Percentiles rank a stretch among this genome's conserved stretches.
These are phyloP conservation scores for Phocides pigmalion DNA, from an alignment of 1,140 invertebrate species.

Conservation along the genomic window DNA sequence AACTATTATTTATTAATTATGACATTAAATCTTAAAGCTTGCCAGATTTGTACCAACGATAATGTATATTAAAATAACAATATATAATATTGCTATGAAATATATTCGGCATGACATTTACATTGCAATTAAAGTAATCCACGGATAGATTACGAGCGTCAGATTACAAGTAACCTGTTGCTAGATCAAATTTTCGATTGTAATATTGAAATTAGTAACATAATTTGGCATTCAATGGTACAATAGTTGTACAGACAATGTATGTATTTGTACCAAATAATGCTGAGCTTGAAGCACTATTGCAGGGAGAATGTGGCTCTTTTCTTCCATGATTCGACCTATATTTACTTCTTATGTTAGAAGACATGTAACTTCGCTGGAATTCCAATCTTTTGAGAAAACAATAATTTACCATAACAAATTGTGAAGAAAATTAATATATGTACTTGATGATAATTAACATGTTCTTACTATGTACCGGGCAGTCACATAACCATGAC, in stretches of 20 bases:
- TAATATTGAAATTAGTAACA: constrained; percentile 1
- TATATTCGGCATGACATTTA: constrained; percentile 32
- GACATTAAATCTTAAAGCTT: constrained; percentile 26
- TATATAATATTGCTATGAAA: constrained; percentile 24
- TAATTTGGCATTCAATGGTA: not conserved
- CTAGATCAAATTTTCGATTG: constrained; percentile 13
- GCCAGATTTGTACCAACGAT: constrained; percentile 19
- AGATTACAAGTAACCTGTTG: constrained; percentile 19
- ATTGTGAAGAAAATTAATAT: no score
- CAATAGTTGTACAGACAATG: not conserved
- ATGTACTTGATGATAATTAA: no score
- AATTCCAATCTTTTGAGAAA: no score
- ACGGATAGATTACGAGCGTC: constrained; percentile 27
- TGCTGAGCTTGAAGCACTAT: no score
- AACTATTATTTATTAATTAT: no score
- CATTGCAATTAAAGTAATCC: constrained; percentile 35
- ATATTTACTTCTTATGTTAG: no score
- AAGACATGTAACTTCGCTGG: no score
- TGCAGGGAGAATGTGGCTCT: no score
- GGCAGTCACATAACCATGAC: no score
- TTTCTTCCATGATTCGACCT: no score
- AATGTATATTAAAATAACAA: constrained; percentile 33
- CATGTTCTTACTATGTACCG: no score
- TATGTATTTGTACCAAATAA: not conserved
- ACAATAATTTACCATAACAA: no score